Base-by-base conservation (phyloP, 2,113 vertebrate genomes). In the Hoplias malabaricus region DNA sequence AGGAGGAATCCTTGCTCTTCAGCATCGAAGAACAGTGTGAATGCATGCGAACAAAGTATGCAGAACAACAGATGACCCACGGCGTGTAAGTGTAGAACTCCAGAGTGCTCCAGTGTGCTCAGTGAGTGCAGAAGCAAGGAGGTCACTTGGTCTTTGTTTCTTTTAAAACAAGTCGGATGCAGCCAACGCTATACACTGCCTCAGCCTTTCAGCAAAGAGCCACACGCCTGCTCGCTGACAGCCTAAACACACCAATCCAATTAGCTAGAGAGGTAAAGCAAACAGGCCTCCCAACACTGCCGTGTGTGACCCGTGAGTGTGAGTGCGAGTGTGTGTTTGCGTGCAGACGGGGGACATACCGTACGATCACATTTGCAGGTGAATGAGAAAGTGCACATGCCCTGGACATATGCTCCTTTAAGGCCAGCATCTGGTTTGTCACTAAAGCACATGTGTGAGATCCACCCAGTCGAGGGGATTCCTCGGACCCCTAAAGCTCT, bases 401-500 rank as follows among this genome's bases (percentile, higher is more conserved):
- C 21, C 33, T 62, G 46, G 56, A 46, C 65, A 33, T 21, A 43
- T 53, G 59, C 12, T 34, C 34, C 53, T 34, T 73, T 50, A 4
- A 63, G 33, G 42, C 25, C 36, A 65, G 62, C 73, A 75, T 75
- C 54, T 73, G 70, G 54, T 46, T 9, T 73, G 16, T 21, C 48
- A 23, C 48, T 53, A 21, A 29, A 33, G 27, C 19, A 57, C 50
- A 56, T 69, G 21, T 43, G 27, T 42, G 63, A 59, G 50, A 23
- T 59, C 61, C 75, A 72, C 19, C 4, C 2, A 25, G 34, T 59
- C 63, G 70, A 69, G 76, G 73, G 29, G 72, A 34, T 61, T 79
- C 54, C 13, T 29, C 43, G 73, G 69, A 8, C 59, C 50, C 43
- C 63, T 74, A 78, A 74, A 72, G 19, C 53, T 63, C 75, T 72